A percentile compares a stretch with the other conserved stretches of the same genome.
Evolutionary conservation across 2,797 vertebrate genomes (phyloP).

Genomic region (Peromyscus attwateri): DNA sequence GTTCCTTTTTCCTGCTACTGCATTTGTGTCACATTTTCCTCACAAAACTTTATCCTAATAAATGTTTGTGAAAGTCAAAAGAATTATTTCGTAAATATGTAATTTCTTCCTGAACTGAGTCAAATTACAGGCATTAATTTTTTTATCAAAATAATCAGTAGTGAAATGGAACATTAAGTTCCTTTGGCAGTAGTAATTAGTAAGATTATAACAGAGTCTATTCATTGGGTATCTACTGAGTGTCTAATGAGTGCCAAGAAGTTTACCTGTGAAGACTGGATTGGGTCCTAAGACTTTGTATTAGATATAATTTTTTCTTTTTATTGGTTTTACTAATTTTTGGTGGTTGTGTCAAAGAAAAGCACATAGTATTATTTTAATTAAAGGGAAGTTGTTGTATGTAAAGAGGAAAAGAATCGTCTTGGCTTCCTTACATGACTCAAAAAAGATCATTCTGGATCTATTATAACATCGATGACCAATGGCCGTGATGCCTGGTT

Average conservation of each 20-base stretch:
- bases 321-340: not conserved
- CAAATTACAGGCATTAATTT: not conserved
- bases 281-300: not conserved
- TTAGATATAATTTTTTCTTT: not conserved
- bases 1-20: not conserved
- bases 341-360: not conserved
- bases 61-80: not conserved
- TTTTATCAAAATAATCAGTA: not conserved
- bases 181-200: not conserved
- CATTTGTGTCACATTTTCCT: not conserved
- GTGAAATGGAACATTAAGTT: not conserved
- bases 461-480: no score
- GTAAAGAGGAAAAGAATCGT: not conserved
- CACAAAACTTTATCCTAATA: not conserved
- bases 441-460: not conserved
- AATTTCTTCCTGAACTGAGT: not conserved
- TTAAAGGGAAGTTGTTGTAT: not conserved
- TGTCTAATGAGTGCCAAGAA: slow-evolving; percentile 2
- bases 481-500: not conserved
- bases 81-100: not conserved
- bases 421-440: not conserved
- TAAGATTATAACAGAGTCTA: slow-evolving; percentile 22
- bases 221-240: not conserved
- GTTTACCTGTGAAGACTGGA: not conserved
- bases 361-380: not conserved